Evolutionary conservation across 2,113 vertebrate genomes (phyloP).

Genomic region (Oncorhynchus tshawytscha): DNA sequence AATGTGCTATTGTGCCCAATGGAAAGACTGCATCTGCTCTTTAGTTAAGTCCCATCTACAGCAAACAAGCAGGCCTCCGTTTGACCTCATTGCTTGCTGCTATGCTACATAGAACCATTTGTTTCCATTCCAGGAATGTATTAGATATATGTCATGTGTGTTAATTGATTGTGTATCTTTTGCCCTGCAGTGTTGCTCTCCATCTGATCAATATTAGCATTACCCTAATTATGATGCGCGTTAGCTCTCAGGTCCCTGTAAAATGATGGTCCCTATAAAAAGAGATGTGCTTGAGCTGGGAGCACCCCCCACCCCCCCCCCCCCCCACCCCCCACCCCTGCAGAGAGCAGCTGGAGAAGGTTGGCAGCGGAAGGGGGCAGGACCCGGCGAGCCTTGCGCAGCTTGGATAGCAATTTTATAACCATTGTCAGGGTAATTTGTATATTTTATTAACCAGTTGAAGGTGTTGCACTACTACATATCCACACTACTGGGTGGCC

Average conservation of each 20-base stretch:
- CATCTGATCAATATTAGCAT: constrained; percentile 72
- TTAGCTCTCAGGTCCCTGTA: constrained; percentile 43
- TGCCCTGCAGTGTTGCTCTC: constrained; percentile 54
- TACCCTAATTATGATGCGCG: constrained; percentile 68
- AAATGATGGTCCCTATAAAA: constrained; percentile 64
- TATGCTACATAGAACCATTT: constrained; percentile 1
- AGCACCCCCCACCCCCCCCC: constrained; percentile 6
- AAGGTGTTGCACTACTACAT: constrained; percentile 49
- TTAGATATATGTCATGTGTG: background rate
- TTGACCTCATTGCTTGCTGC: constrained; percentile 15
- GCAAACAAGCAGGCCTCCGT: background rate
- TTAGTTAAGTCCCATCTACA: constrained; percentile 25
- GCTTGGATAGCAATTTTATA: constrained; percentile 44
- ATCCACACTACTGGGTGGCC: constrained; percentile 42
- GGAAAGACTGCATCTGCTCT: constrained; percentile 54
- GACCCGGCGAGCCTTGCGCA: constrained; percentile 47
- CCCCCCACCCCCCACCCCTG: constrained; percentile 28
- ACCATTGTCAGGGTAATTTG: constrained; percentile 59
- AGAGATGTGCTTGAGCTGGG: constrained; percentile 56
- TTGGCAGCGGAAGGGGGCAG: constrained; percentile 48
- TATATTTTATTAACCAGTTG: constrained; percentile 66
- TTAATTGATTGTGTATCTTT: constrained; percentile 68
- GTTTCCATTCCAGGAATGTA: background rate
- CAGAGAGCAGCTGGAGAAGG: constrained; percentile 60
- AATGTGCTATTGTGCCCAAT: constrained; percentile 47